A percentile compares a stretch with the other conserved stretches of the same genome.
Conservation (phyloP, 2,797 vertebrate genomes). For the Gallirallus australis region DNA sequence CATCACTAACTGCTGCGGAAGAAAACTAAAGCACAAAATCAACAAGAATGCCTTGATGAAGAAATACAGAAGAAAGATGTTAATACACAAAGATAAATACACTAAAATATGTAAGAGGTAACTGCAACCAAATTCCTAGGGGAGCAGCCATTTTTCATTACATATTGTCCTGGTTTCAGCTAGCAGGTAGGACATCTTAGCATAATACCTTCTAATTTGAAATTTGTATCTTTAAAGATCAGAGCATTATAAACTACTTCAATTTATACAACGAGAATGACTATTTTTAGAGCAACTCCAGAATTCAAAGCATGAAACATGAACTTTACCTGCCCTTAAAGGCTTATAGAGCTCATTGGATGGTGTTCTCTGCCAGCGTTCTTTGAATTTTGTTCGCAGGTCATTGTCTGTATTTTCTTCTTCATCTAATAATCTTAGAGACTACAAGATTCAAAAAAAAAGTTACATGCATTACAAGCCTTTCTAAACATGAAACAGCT, state of each 20-base stretch:
- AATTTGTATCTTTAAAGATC: neutral
- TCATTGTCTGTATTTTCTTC: slow-evolving; percentile 96
- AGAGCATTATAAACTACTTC: neutral
- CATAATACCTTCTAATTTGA: neutral
- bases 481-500: neutral
- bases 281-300: neutral
- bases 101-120: neutral
- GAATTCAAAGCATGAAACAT: neutral
- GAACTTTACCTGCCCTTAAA: slow-evolving; percentile 86
- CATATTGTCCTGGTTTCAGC: no score
- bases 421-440: slow-evolving; percentile 91
- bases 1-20: neutral
- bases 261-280: neutral
- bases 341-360: slow-evolving; percentile 96
- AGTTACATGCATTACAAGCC: neutral
- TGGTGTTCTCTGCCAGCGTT: slow-evolving; percentile 96
- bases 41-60: neutral
- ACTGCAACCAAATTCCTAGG: neutral
- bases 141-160: neutral
- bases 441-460: slow-evolving; percentile 72
- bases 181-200: neutral
- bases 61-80: neutral
- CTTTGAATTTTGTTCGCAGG: slow-evolving; percentile 92
- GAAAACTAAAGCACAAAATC: neutral
- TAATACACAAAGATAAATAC: neutral